Evolutionary conservation across 2,888 invertebrate genomes (phyloP).

Genomic region (Pseudanteris insignis): DNA sequence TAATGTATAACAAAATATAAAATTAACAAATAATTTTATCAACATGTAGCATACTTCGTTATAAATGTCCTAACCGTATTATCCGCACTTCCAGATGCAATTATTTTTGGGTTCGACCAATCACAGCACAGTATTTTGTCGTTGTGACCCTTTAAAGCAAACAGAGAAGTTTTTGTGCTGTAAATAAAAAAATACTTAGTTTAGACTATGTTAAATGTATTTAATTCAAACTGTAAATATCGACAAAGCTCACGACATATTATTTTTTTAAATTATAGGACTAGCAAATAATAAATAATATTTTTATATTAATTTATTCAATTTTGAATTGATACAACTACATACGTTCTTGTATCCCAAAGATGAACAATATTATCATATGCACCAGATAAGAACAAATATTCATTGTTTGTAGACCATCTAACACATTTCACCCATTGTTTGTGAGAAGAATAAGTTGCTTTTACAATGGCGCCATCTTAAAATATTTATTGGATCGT

Average conservation of each 20-base stretch:
- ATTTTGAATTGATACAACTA: no score
- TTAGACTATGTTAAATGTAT: no score
- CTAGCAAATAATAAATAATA: neutral
- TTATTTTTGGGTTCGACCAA: conserved; percentile 87
- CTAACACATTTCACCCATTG: conserved; percentile 91
- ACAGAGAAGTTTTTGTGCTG: conserved; percentile 90
- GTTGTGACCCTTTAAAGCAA: conserved; percentile 91
- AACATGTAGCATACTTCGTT: conserved; percentile 64
- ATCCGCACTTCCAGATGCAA: conserved; percentile 93
- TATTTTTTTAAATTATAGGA: neutral
- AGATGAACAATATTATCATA: conserved; percentile 92
- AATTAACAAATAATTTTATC: no score
- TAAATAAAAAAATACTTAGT: conserved; percentile 51
- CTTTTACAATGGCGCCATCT: conserved; percentile 89
- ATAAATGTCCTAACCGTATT: conserved; percentile 91
- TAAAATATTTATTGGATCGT: conserved; percentile 44
- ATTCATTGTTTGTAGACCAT: conserved; percentile 86
- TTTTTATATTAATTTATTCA: no score
- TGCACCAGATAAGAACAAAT: conserved; percentile 90
- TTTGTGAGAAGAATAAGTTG: conserved; percentile 86
- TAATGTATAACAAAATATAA: no score
- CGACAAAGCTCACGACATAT: no score
- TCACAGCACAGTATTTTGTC: conserved; percentile 93
- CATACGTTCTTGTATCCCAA: conserved; percentile 96
- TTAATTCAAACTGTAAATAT: no score